phyloP scores from a whole-genome alignment of 2,113 vertebrate genomes.

The Holacanthus passer region DNA sequence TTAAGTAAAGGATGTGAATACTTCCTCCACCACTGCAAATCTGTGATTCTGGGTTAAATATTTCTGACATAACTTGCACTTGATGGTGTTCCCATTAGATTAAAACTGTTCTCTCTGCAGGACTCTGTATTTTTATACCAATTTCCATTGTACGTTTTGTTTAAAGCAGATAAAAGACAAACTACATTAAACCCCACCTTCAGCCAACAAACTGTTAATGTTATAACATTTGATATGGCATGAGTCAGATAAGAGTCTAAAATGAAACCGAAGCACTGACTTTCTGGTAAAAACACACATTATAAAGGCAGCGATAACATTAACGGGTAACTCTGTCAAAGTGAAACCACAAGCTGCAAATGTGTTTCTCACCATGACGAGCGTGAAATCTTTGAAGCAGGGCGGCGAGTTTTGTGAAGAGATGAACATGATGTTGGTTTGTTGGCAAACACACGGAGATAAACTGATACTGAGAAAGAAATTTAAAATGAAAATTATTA shows the following conservation, averaged over 20 bases:
- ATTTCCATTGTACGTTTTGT: too few relatives aligned
- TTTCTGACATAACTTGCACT: not conserved
- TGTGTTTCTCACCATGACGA: conserved; percentile 89
- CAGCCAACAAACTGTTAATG: not conserved
- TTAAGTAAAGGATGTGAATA: not conserved
- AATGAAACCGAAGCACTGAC: not conserved
- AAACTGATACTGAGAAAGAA: rapidly evolving
- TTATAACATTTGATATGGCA: not conserved
- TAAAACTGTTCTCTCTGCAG: not conserved
- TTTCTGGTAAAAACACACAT: not conserved
- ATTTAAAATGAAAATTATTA: not conserved
- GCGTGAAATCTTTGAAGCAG: conserved; percentile 86
- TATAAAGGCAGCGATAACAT: not conserved
- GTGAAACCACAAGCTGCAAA: conserved; percentile 2
- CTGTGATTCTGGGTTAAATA: not conserved
- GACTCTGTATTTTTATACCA: too few relatives aligned
- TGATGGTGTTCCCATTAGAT: not conserved
- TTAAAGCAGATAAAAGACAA: too few relatives aligned
- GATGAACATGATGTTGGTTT: conserved; percentile 86
- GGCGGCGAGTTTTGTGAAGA: conserved; percentile 68
- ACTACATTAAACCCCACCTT: not conserved
- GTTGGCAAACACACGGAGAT: not conserved
- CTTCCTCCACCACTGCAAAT: not conserved
- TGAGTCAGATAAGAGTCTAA: too few relatives aligned
- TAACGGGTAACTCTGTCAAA: not conserved